Conservation (phyloP, 2,113 vertebrate species). For the Cygnus atratus region DNA sequence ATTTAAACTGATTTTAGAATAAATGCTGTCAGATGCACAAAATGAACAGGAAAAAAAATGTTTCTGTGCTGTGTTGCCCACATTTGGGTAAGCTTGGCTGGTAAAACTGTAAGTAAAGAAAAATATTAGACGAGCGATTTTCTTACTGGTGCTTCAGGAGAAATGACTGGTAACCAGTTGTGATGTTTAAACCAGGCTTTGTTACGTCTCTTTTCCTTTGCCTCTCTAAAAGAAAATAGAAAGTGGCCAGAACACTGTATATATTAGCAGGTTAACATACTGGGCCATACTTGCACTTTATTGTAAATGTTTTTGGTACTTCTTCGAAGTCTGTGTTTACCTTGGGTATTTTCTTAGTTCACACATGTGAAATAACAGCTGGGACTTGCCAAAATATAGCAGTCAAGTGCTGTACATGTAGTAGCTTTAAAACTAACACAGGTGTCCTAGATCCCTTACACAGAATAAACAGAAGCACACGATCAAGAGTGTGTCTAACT, state of each 20-base stretch:
- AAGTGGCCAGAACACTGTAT: conserved; percentile 37
- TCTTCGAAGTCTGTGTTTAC: conserved; percentile 70
- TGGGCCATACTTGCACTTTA: conserved; percentile 58
- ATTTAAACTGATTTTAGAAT: conserved; percentile 21
- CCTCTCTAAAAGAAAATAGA: conserved; percentile 1
- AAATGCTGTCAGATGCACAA: conserved; percentile 46
- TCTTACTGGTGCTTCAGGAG: not conserved
- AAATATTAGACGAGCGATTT: not conserved
- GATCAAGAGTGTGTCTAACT: conserved; percentile 48
- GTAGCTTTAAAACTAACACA: conserved; percentile 75
- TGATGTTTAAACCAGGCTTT: not conserved
- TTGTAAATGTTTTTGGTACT: conserved; percentile 72
- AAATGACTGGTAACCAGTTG: not conserved
- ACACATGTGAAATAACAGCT: conserved; percentile 78
- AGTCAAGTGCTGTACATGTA: conserved; percentile 52
- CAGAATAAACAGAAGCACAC: conserved; percentile 71
- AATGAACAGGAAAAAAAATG: not conserved
- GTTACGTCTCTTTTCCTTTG: not conserved
- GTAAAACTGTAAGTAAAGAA: not conserved
- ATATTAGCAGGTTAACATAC: conserved; percentile 53
- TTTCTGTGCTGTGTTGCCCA: not conserved
- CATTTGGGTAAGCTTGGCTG: not conserved
- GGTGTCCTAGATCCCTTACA: conserved; percentile 60
- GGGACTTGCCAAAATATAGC: conserved; percentile 62
- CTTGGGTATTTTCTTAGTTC: conserved; percentile 65